Evolutionary conservation across 1,140 invertebrate genomes (phyloP).

Genomic region (Stegodyphus mimosarum): DNA sequence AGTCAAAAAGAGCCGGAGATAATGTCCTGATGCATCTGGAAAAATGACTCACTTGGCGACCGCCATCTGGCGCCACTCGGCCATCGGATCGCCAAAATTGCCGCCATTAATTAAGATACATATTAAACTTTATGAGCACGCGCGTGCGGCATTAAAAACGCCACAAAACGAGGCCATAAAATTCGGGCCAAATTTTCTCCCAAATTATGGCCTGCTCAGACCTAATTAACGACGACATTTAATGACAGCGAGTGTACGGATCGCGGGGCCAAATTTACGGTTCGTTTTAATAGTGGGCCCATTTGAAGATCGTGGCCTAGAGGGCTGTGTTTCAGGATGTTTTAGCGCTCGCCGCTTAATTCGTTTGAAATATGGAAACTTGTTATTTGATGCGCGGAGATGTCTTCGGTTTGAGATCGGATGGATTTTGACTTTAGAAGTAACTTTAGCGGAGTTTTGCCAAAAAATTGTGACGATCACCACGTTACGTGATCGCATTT

Average conservation of each 20-base stretch:
- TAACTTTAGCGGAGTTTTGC: no score
- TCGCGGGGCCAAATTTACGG: not conserved
- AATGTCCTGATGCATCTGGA: not conserved
- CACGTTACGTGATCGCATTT: no score
- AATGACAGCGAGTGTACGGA: constrained; percentile 22
- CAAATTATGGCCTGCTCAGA: constrained; percentile 12
- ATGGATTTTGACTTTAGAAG: no score
- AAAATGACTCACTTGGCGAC: not conserved
- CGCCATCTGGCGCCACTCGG: not conserved
- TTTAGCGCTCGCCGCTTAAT: no score
- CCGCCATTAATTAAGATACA: constrained; percentile 51
- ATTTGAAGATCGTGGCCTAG: constrained; percentile 9
- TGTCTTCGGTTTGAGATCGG: no score
- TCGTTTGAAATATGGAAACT: no score
- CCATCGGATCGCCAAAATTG: not conserved
- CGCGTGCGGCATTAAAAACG: constrained; percentile 47
- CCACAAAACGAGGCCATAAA: constrained; percentile 46
- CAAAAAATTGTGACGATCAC: no score
- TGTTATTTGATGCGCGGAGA: no score
- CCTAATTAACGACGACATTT: constrained; percentile 56
- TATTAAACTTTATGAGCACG: constrained; percentile 58
- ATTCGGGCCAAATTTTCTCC: constrained; percentile 41
- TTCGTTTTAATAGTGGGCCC: constrained; percentile 36
- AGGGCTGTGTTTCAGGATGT: no score
- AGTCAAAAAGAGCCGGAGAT: no score